Evolutionary conservation across 2,113 vertebrate genomes (phyloP).

Genomic region (Zosterops lateralis): DNA sequence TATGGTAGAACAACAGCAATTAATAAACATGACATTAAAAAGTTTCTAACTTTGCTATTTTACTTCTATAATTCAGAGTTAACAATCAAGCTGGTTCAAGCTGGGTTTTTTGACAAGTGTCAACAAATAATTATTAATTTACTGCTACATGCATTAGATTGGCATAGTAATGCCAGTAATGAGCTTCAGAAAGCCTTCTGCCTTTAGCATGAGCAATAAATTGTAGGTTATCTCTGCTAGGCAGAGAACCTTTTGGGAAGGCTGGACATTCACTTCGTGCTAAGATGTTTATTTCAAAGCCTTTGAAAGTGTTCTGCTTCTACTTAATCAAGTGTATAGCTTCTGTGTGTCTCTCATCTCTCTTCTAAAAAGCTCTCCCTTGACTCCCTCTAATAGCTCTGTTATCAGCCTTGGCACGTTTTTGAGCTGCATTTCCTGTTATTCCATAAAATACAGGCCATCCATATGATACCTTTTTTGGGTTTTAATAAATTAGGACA

Average conservation of each 20-base stretch:
- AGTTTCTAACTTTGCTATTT: slow-evolving; percentile 15
- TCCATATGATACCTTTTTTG: background rate
- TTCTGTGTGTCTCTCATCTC: background rate
- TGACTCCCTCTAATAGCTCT: background rate
- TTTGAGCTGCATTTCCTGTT: background rate
- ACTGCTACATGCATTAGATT: background rate
- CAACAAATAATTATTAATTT: background rate
- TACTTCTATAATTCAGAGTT: background rate
- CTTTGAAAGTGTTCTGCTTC: background rate
- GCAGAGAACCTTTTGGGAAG: background rate
- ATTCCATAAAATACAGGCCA: background rate
- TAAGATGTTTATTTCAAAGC: background rate
- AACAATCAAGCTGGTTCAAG: background rate
- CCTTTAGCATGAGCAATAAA: background rate
- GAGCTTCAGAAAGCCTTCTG: background rate
- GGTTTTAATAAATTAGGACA: background rate
- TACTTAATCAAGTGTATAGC: background rate
- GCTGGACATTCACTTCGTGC: background rate
- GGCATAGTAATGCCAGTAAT: background rate
- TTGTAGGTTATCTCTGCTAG: background rate
- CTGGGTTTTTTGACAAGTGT: background rate
- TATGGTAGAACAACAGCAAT: background rate
- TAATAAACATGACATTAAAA: slow-evolving; percentile 50
- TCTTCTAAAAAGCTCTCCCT: background rate
- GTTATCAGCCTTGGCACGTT: background rate